Evolutionary conservation across 2,888 invertebrate species (phyloP).

Genomic region (Melolontha melolontha): DNA sequence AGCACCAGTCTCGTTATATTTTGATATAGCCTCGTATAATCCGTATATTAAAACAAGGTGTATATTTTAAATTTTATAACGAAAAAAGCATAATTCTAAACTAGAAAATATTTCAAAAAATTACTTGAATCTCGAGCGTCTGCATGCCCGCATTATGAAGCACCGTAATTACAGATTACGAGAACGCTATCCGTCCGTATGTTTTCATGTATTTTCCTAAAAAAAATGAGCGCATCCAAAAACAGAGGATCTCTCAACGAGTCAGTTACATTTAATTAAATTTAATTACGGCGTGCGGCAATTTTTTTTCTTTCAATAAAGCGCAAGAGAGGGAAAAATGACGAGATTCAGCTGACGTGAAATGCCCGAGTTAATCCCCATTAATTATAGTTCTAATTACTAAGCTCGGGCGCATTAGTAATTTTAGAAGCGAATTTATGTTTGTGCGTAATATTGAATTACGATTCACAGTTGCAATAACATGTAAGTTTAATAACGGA

Average conservation of each 20-base stretch:
- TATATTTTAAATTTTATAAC: too few relatives aligned
- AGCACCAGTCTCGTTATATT: too few relatives aligned
- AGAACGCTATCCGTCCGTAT: constrained; percentile 3
- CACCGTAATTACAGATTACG: constrained; percentile 29
- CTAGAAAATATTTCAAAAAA: constrained; percentile 9
- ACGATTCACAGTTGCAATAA: constrained; percentile 43
- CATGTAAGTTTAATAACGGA: constrained; percentile 45
- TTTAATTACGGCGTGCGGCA: constrained; percentile 35
- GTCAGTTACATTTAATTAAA: constrained; percentile 38
- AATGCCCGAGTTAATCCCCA: constrained; percentile 48
- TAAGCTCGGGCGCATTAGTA: constrained; percentile 45
- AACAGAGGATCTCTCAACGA: neutral
- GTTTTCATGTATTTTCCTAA: too few relatives aligned
- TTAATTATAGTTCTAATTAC: constrained; percentile 51
- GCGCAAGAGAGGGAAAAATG: constrained; percentile 21
- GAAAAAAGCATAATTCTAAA: neutral
- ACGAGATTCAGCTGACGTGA: constrained; percentile 17
- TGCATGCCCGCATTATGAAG: neutral
- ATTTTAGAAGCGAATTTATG: constrained; percentile 46
- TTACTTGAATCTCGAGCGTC: constrained; percentile 6
- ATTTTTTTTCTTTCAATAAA: constrained; percentile 30
- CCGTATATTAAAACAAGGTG: too few relatives aligned
- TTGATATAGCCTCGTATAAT: too few relatives aligned
- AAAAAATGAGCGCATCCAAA: too few relatives aligned
- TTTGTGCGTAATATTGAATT: constrained; percentile 47